Base-by-base conservation (phyloP, 2,113 vertebrate species). In the Manacus vitellinus region DNA sequence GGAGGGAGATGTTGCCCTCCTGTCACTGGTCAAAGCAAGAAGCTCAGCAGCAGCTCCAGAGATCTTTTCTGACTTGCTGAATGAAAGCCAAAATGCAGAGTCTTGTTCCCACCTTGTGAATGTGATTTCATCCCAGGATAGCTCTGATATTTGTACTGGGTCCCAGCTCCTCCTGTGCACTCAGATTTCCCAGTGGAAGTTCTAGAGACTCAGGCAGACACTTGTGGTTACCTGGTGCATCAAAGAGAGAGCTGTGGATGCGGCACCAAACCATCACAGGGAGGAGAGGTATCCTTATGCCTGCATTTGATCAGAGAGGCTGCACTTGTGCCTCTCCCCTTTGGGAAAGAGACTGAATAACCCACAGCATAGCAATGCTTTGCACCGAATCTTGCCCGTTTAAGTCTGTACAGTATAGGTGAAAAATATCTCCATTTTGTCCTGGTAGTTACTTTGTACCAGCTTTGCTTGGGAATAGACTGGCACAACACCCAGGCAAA, bases 401-500 rank as follows among this genome's bases (percentile, higher is more conserved):
- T 78, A 75, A 85, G 52, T 82, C 84, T 81, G 33, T 37, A 75
- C 61, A 56, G 58, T 89, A 61, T 15, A 84, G 61, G 75, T 67
- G 20, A 86, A 83, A 92, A 93, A 2, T n/a, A 72, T 85, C 76
- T 96, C 66, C 56, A 33, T 85, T 91, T 93, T 78, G n/a, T 78
- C 80, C 61, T 25, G 49, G 61, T 72, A 65, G 44, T 68, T 81
- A 72, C 15, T 89, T 81, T 92, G 66, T 73, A 61, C 80, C 54
- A 88, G 82, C 39, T 94, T 91, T 46, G 68, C 79, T 35, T 72
- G 88, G 65, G 59, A 73, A 78, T 23, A 74, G 35, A 75, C 12
- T 80, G 71, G 66, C 68, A 94, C 55, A 92, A 92, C 78, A 78
- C 35, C 12, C 15, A 52, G 37, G 33, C 37, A 43, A 31, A 14